phyloP scores from a whole-genome alignment of 2,797 vertebrate species.

The Alauda arvensis region DNA sequence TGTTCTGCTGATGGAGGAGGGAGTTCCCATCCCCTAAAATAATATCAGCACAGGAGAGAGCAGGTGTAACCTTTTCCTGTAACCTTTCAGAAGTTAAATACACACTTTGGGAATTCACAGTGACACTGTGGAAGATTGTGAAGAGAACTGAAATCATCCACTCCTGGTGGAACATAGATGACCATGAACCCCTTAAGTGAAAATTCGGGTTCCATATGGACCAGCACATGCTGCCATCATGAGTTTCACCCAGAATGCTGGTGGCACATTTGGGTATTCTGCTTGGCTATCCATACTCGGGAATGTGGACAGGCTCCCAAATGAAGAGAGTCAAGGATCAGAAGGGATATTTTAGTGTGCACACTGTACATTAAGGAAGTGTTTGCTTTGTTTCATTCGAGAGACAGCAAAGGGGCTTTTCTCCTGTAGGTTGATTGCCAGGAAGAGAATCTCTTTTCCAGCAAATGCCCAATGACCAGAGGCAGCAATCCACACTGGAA shows the following conservation, averaged over 20 bases:
- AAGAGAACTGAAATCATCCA: neutral
- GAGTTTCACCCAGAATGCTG: neutral
- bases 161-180: neutral
- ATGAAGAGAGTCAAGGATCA: neutral
- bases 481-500: neutral
- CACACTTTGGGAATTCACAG: neutral
- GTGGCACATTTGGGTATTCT: neutral
- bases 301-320: neutral
- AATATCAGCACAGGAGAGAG: neutral
- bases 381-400: neutral
- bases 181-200: neutral
- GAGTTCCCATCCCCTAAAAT: neutral
- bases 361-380: neutral
- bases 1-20: neutral
- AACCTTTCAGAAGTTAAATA: neutral
- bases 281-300: fast-evolving
- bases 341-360: neutral
- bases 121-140: neutral
- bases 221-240: fast-evolving
- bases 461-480: neutral
- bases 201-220: neutral
- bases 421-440: neutral
- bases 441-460: neutral
- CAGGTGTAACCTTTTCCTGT: neutral
- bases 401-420: neutral